phyloP scores from a whole-genome alignment of 2,888 invertebrate species.

The Marronus borbonicus region DNA sequence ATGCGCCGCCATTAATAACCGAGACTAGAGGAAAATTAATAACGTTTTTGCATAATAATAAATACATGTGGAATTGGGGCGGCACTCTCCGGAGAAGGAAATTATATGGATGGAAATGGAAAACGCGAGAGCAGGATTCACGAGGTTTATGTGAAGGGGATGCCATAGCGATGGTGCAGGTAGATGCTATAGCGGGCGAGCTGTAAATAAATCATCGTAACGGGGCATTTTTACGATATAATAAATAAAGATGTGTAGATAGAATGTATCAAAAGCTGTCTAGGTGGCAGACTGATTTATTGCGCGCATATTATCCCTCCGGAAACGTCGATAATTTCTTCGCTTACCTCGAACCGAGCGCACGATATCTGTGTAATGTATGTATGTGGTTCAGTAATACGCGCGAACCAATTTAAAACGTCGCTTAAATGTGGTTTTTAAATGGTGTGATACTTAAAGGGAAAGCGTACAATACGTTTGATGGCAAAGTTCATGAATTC shows the following conservation, averaged over 20 bases:
- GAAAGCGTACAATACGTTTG: background rate
- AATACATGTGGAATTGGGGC: conserved; percentile 46
- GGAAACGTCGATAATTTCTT: conserved; percentile 48
- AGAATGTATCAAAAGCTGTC: conserved; percentile 49
- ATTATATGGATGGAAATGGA: conserved; percentile 41
- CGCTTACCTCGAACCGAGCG: conserved; percentile 36
- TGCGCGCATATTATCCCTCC: conserved; percentile 46
- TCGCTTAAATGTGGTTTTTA: conserved; percentile 34
- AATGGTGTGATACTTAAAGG: conserved; percentile 35
- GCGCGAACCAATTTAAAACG: conserved; percentile 35
- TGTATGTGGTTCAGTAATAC: conserved; percentile 29
- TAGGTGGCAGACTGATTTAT: conserved; percentile 47
- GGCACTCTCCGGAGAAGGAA: conserved; percentile 32
- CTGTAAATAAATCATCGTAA: conserved; percentile 46
- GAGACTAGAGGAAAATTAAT: conserved; percentile 40
- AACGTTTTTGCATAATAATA: conserved; percentile 46
- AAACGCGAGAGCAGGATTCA: conserved; percentile 26
- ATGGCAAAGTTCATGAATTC: conserved; percentile 27
- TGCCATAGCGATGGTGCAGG: conserved; percentile 43
- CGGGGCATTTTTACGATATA: conserved; percentile 49
- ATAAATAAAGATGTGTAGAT: conserved; percentile 52
- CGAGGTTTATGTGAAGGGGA: conserved; percentile 35
- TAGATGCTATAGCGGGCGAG: conserved; percentile 30
- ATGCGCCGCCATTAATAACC: conserved; percentile 42
- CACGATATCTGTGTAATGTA: conserved; percentile 23